These are phyloP conservation scores for Trinorchestia longiramus DNA, from an alignment of 1,140 invertebrate genomes.

Conservation along the genomic window DNA sequence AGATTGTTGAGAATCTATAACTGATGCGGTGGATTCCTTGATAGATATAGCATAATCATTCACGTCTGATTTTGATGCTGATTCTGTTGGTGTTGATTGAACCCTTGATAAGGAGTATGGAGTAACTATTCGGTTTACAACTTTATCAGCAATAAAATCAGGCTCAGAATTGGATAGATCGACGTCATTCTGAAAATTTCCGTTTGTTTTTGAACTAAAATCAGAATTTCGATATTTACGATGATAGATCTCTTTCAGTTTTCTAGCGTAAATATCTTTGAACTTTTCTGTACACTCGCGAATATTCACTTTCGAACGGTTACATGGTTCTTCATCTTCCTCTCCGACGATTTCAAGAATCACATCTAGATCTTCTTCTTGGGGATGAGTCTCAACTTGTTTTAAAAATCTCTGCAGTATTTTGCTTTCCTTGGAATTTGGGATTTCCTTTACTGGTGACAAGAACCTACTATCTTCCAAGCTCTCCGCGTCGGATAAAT, in stretches of 20 bases:
- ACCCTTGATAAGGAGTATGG: neutral
- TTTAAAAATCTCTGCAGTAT: constrained; percentile 6
- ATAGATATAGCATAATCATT: neutral
- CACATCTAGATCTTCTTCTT: constrained; percentile 34
- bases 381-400: constrained; percentile 36
- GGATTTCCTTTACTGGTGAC: neutral
- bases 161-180: neutral
- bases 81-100: neutral
- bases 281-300: constrained; percentile 21
- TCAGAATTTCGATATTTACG: neutral
- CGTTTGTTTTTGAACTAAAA: neutral
- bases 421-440: constrained; percentile 16
- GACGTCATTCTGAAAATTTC: neutral
- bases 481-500: neutral
- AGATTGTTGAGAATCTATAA: neutral
- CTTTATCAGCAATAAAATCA: neutral
- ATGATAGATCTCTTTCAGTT: constrained; percentile 37
- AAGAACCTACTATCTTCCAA: neutral
- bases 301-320: constrained; percentile 12
- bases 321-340: constrained; percentile 43
- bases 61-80: neutral
- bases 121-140: neutral
- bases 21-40: neutral
- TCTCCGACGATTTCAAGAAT: constrained; percentile 37
- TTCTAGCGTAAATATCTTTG: constrained; percentile 36